phyloP scores from a whole-genome alignment of 1,140 invertebrate genomes.

The Ceratina japonica region DNA sequence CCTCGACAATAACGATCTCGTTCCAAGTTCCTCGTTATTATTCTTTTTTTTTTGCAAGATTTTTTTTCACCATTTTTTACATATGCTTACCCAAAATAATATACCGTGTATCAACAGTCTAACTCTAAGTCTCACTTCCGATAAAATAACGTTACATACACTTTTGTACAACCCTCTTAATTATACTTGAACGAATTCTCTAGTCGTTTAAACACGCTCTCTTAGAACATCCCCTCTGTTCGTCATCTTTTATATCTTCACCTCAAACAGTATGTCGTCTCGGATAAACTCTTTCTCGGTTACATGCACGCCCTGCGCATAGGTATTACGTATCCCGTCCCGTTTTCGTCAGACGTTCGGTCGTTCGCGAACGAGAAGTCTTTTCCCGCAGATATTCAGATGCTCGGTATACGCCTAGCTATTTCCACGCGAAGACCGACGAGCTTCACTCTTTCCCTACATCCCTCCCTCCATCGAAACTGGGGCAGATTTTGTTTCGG shows the following conservation, averaged over 20 bases:
- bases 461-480: too few species aligned
- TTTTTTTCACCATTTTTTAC: conserved; percentile 53
- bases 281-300: conserved; percentile 3
- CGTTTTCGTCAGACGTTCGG: background rate
- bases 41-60: conserved; percentile 46
- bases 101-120: conserved; percentile 73
- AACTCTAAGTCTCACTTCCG: conserved; percentile 70
- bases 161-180: conserved; percentile 67
- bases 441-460: background rate
- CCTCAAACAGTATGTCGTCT: background rate
- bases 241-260: background rate
- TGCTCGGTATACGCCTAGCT: conserved; percentile 36
- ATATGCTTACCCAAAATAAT: conserved; percentile 74
- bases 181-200: conserved; percentile 51
- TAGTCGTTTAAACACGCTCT: conserved; percentile 25
- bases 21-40: conserved; percentile 39
- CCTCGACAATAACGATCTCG: conserved; percentile 71
- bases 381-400: background rate
- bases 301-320: background rate
- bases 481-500: too few species aligned
- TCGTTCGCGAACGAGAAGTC: background rate
- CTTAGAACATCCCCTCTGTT: conserved; percentile 3
- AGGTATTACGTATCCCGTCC: background rate
- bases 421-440: conserved; percentile 4
- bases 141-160: conserved; percentile 75